These are phyloP conservation scores for Pachypanchax playfairii DNA, from an alignment of 2,113 vertebrate genomes.

Conservation along the genomic window DNA sequence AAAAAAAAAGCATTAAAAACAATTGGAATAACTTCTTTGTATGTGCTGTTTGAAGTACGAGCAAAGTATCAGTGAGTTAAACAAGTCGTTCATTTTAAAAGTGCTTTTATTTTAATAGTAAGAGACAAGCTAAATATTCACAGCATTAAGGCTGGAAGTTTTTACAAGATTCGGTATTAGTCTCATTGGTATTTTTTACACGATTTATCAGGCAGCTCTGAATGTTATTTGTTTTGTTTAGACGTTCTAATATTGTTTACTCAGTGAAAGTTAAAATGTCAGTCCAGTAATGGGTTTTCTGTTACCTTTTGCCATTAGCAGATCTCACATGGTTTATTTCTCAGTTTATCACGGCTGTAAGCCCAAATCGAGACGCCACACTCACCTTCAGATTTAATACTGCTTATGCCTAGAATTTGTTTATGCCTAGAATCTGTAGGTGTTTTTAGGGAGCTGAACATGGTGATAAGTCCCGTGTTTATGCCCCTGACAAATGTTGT, in stretches of 20 bases:
- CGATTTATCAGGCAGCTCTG: background rate
- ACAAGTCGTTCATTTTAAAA: background rate
- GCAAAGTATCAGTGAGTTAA: background rate
- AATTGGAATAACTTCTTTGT: too few species aligned
- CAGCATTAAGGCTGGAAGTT: background rate
- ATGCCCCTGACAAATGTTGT: conserved; percentile 35
- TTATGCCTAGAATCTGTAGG: conserved; percentile 40
- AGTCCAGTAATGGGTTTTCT: conserved; percentile 4
- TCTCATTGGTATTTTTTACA: background rate
- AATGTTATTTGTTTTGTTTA: conserved; percentile 6
- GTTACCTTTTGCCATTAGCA: background rate
- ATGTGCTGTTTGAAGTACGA: too few species aligned
- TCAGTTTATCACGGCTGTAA: conserved; percentile 36
- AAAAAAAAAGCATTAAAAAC: too few species aligned
- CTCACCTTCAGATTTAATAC: conserved; percentile 26
- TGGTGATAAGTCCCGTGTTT: conserved; percentile 44
- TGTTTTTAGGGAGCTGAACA: conserved; percentile 17
- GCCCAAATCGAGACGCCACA: conserved; percentile 25
- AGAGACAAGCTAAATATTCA: background rate
- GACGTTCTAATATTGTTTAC: background rate
- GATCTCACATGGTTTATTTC: background rate
- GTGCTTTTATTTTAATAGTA: background rate
- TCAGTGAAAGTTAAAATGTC: conserved; percentile 25
- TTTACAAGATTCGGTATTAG: background rate
- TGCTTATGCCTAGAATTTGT: conserved; percentile 40